Evolutionary conservation across 2,113 vertebrate species (phyloP), one percentile per base, ranked within the genome.

Genomic region (Cyprinodon tularosa): DNA sequence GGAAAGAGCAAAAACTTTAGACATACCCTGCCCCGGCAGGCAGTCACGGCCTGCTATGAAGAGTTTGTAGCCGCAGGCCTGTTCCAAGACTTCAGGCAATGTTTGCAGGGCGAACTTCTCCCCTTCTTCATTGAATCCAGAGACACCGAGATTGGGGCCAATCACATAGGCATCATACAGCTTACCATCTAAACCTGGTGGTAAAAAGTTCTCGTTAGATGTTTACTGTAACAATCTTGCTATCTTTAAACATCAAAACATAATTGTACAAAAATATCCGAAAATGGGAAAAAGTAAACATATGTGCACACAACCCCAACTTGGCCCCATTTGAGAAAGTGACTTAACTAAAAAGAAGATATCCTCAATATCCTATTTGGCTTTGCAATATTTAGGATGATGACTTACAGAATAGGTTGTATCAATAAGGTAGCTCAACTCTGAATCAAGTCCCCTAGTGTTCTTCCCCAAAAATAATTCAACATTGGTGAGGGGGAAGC

Each of bases 141-240:
- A 50, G 44, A 72, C 74, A 47, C 84, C 74, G 47, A 89, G 86
- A 79, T 91, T 95, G 2, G 96, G 96, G 84, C 96, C 97, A 0
- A 96, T 91, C 71, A 99, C 92, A 1, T 97, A 99, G 6, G 98
- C 98, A 77, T 99, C 98, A 39, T 97, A 98, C 59, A 89, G 72
- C 84, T 97, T 99, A 62, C 94, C 96, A 89, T 98, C 97, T 66
- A 89, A 91, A 90, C 91, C 97, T 98, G 81, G 81, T 74, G 76
- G 12, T 8, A 12, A 74, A 66, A 73, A 44, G n/a, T 48, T 45
- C 3, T 62, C 38, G 11, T 66, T 72, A 44, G 4, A 36, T 17
- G 8, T 11, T 14, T 13, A 17, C 3, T 60, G 40, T 14, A 39
- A 53, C 37, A 65, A 14, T 8, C 13, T 10, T 22, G 20, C 17